These are phyloP conservation scores for Tetramorium simillimum DNA, from an alignment of 1,140 invertebrate genomes.

Conservation along the genomic window DNA sequence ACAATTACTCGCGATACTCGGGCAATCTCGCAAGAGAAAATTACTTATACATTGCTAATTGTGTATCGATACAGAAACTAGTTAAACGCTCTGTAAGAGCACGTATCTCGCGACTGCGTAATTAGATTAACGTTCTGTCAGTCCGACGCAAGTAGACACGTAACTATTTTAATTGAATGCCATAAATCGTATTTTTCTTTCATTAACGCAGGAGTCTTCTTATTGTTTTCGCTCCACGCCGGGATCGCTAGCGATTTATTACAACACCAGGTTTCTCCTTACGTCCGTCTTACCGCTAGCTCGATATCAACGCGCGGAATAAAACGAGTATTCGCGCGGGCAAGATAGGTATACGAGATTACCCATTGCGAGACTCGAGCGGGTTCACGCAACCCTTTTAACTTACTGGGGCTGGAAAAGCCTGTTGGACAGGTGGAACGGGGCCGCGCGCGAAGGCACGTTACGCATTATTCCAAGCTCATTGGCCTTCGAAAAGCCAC, in stretches of 20 bases:
- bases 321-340: constrained; percentile 20
- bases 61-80: neutral
- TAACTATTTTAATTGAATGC: constrained; percentile 29
- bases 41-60: neutral
- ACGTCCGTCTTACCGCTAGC: constrained; percentile 18
- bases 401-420: constrained; percentile 50
- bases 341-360: constrained; percentile 30
- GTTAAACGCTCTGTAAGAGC: neutral
- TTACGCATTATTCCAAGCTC: constrained; percentile 45
- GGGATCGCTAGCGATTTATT: neutral
- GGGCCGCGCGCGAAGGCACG: constrained; percentile 16
- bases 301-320: constrained; percentile 28
- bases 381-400: constrained; percentile 43
- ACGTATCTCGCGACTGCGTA: neutral
- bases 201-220: neutral
- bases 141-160: neutral
- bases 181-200: constrained; percentile 20
- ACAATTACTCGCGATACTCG: neutral
- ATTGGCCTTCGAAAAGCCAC: constrained; percentile 23
- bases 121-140: neutral
- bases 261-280: neutral
- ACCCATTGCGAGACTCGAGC: neutral
- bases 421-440: constrained; percentile 47
- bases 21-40: neutral
- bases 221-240: constrained; percentile 4